These are phyloP conservation scores for Stomatorhinus ivindoensis DNA, from an alignment of 2,113 vertebrate species.

Conservation along the genomic window DNA sequence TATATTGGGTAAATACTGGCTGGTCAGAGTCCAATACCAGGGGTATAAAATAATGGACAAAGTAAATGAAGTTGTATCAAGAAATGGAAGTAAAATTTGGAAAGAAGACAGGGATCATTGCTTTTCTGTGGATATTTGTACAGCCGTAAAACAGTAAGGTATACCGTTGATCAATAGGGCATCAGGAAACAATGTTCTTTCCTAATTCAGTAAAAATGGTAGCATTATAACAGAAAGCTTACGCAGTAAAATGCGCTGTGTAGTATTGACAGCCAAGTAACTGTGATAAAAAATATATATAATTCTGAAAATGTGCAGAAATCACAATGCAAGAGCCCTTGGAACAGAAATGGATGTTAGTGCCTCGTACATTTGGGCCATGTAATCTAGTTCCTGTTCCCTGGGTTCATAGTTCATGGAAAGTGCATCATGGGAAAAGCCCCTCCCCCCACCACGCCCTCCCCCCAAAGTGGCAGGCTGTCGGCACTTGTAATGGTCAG, in stretches of 20 bases:
- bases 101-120: neutral
- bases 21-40: neutral
- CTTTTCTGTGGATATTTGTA: neutral
- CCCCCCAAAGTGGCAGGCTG: neutral
- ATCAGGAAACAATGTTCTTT: neutral
- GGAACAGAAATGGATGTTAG: neutral
- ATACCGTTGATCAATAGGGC: neutral
- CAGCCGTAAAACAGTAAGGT: neutral
- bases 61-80: neutral
- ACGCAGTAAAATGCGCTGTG: neutral
- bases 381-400: neutral
- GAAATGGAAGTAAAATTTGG: neutral
- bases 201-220: neutral
- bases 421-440: neutral
- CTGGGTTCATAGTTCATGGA: neutral
- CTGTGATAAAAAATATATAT: neutral
- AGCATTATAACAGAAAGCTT: neutral
- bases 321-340: neutral
- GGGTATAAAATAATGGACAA: neutral
- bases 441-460: neutral
- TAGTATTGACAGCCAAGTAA: neutral
- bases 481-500: neutral
- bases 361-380: neutral
- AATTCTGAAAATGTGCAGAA: neutral
- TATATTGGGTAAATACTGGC: neutral